A percentile compares a stretch with the other conserved stretches of the same genome.
These are phyloP conservation scores for Lepas anatifera DNA, from an alignment of 2,888 invertebrate species.

Conservation along the genomic window DNA sequence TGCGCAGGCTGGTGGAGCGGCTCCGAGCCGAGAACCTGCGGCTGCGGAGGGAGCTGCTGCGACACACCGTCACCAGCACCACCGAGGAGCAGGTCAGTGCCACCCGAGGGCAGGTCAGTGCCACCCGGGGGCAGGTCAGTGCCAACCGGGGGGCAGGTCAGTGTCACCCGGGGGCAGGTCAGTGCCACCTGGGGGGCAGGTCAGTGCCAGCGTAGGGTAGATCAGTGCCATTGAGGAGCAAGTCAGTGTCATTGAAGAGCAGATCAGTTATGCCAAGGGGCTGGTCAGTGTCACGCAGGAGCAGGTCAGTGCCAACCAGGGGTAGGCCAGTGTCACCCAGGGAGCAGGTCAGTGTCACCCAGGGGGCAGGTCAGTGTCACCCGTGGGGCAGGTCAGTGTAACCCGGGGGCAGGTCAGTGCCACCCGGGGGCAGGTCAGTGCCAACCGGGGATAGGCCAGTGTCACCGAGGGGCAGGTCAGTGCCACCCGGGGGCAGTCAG, in stretches of 20 bases:
- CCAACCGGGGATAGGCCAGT: neutral
- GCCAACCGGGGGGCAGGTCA: neutral
- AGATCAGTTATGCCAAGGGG: too few relatives aligned
- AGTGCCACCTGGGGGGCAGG: neutral
- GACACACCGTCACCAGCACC: neutral
- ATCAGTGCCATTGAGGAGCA: neutral
- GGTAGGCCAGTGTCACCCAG: neutral
- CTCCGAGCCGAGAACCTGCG: slow-evolving; percentile 7
- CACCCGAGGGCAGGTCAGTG: neutral
- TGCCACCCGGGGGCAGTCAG: neutral
- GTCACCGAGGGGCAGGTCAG: neutral
- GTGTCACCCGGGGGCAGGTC: neutral
- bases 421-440: neutral
- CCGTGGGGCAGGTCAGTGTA: neutral
- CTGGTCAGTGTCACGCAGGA: neutral
- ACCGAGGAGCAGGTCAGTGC: neutral
- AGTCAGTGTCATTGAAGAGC: neutral
- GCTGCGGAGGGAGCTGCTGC: neutral
- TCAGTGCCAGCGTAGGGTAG: neutral
- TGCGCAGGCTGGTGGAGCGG: slow-evolving; percentile 11
- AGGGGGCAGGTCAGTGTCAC: neutral
- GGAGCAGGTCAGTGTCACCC: neutral
- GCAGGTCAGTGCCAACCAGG: neutral
- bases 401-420: neutral
- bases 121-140: neutral